A percentile compares a stretch with the other conserved stretches of the same genome.
phyloP scores from a whole-genome alignment of 2,113 vertebrate genomes.

The Lasiurus cinereus region DNA sequence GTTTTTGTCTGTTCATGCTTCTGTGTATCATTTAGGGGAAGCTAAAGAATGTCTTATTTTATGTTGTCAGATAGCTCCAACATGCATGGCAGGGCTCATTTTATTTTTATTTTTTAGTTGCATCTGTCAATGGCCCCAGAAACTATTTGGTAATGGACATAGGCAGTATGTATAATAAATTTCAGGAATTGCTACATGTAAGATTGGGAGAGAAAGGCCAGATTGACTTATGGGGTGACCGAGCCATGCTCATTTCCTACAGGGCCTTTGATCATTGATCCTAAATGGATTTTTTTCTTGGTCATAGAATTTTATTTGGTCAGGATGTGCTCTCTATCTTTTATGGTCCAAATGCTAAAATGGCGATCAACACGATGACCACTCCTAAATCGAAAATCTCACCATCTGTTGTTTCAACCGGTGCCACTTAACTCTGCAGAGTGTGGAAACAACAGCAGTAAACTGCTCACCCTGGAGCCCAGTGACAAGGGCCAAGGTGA shows the following conservation, averaged over 20 bases:
- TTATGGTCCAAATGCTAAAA: slow-evolving; percentile 43
- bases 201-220: slow-evolving; percentile 8
- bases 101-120: slow-evolving; percentile 1
- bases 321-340: slow-evolving; percentile 49
- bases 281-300: not conserved
- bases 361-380: not conserved
- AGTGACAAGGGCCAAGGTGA: not conserved
- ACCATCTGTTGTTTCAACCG: not conserved
- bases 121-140: not conserved
- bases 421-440: not conserved
- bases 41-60: not conserved
- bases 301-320: slow-evolving; percentile 38
- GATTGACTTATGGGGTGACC: not conserved
- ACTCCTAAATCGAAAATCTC: slow-evolving; percentile 15
- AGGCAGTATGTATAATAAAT: not conserved
- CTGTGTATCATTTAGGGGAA: not conserved
- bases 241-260: not conserved
- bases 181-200: not conserved
- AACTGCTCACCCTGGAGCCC: not conserved
- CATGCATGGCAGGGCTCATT: not conserved
- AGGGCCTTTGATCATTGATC: slow-evolving; percentile 27
- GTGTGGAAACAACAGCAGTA: not conserved
- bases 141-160: not conserved
- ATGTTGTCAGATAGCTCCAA: not conserved
- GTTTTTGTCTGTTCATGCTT: not conserved